Base-by-base conservation (phyloP, 2,888 invertebrate species). In the Nomada hirtipes region DNA sequence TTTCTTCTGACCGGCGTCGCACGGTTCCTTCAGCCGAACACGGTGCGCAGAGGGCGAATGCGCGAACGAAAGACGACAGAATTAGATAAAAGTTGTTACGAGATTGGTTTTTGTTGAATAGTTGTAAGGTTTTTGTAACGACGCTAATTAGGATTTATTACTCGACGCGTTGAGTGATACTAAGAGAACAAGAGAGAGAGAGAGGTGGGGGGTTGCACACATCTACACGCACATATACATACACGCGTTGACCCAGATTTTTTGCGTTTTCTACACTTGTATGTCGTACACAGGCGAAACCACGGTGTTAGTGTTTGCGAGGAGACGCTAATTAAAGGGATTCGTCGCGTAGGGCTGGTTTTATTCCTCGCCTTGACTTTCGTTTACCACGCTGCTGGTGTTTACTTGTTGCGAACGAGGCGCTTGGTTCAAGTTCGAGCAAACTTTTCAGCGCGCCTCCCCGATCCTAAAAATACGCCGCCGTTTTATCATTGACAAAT, bases 101-200 rank as follows among this genome's bases (percentile, higher is more conserved):
- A 91, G 90, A 90, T 91, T 91, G 91, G 84, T 92, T 93, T 93
- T 92, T 92, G 93, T 93, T 93, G 89, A 93, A 92, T 93, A 93
- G 92, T 93, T 93, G 90, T 93, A 93, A 93, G 92, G 83, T 90
- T 92, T 92, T 93, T 92, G 91, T 93, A 93, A 92, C 87, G 89
- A 91, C 82, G 91, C 90, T 91, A 90, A 88, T 90, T 92, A 92
- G 90, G 86, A 86, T 89, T 90, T 90, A 91, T 91, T 89, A 90
- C 88, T 84, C 86, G 86, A 89, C 86, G 69, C 81, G 89, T 82
- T 77, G 80, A 53, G 60, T 63, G 74, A 69, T 76, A 76, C 70
- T 36, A 36, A 36, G 36, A 36, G 36, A 36, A 36, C 36, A 36
- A 36, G 36, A 7, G 36, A 7, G 36, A 7, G 36, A 7, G 36